These are phyloP conservation scores for Melipona beecheii DNA, from an alignment of 2,888 invertebrate genomes.

Conservation along the genomic window DNA sequence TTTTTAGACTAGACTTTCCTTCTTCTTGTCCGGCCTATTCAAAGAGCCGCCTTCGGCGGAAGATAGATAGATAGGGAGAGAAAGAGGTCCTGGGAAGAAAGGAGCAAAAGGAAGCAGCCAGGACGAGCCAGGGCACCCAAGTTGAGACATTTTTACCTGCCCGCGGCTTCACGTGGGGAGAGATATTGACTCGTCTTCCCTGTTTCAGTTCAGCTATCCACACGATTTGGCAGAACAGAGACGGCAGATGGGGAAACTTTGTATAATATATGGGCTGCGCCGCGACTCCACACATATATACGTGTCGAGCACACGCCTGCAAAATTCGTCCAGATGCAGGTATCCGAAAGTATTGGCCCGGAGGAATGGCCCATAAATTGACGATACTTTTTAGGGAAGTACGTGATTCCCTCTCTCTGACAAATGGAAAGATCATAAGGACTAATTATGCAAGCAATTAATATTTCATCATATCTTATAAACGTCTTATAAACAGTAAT, in stretches of 20 bases:
- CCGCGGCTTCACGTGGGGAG: constrained; percentile 69
- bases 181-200: constrained; percentile 77
- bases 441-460: constrained; percentile 51
- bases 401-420: constrained; percentile 39
- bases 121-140: constrained; percentile 72
- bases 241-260: constrained; percentile 61
- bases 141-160: constrained; percentile 82
- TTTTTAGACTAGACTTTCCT: not conserved
- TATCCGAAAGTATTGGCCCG: constrained; percentile 44
- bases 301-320: constrained; percentile 41
- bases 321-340: constrained; percentile 57
- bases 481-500: too few relatives aligned
- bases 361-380: constrained; percentile 48
- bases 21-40: constrained; percentile 28
- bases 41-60: constrained; percentile 62
- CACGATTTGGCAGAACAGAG: constrained; percentile 39
- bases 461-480: constrained; percentile 3
- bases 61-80: constrained; percentile 64
- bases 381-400: constrained; percentile 49
- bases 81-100: constrained; percentile 56
- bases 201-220: constrained; percentile 57
- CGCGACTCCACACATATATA: constrained; percentile 30
- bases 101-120: constrained; percentile 60
- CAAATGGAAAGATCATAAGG: constrained; percentile 57
- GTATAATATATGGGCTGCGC: constrained; percentile 75